phyloP scores from a whole-genome alignment of 2,113 vertebrate species.

The Cryptotis parvus region DNA sequence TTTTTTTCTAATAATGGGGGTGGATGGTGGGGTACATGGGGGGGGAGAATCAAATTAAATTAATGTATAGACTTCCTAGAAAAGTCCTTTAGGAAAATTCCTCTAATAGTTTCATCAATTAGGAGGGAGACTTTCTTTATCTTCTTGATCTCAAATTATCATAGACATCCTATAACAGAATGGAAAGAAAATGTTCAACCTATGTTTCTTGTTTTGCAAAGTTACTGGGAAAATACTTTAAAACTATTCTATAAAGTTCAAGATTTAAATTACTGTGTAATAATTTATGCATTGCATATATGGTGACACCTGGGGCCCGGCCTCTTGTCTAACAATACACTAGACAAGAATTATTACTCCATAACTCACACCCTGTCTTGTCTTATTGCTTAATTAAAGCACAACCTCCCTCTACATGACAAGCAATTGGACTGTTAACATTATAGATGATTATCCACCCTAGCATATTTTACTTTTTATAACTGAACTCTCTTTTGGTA shows the following conservation, averaged over 20 bases:
- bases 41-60: background rate
- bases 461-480: constrained; percentile 84
- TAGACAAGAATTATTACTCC: constrained; percentile 86
- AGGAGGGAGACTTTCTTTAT: background rate
- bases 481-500: constrained; percentile 67
- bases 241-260: constrained; percentile 58
- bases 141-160: background rate
- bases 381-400: constrained; percentile 90
- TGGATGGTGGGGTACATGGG: too few species aligned
- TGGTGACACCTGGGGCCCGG: constrained; percentile 82
- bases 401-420: constrained; percentile 84
- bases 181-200: background rate
- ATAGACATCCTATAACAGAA: background rate
- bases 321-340: constrained; percentile 87
- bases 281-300: constrained; percentile 79
- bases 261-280: constrained; percentile 74
- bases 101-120: background rate
- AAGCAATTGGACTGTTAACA: constrained; percentile 86
- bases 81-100: background rate
- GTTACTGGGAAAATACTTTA: constrained; percentile 55
- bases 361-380: constrained; percentile 86
- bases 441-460: constrained; percentile 86
- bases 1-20: background rate
- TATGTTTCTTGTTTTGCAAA: constrained; percentile 53
- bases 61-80: background rate